Evolutionary conservation across 2,797 vertebrate species (phyloP).

Genomic region (Poeciliopsis gracilis): DNA sequence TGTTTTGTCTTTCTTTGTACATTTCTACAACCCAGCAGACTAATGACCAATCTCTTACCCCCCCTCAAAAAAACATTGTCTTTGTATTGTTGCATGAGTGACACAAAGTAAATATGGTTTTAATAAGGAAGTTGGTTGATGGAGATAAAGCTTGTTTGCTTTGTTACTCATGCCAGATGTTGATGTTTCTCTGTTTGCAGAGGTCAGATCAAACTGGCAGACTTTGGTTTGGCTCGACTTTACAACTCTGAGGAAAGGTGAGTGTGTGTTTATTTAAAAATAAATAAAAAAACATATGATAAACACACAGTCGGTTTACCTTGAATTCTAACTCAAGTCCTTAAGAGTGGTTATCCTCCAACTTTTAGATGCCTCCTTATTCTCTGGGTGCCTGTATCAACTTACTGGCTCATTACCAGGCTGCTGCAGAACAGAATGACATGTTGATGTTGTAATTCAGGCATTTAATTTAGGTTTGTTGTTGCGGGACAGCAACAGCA

Average conservation of each 20-base stretch:
- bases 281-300: not conserved
- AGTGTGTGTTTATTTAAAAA: conserved; percentile 54
- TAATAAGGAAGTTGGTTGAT: not conserved
- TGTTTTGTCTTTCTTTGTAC: not conserved
- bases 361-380: not conserved
- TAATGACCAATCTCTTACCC: not conserved
- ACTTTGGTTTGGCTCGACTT: conserved; percentile 97
- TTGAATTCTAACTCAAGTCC: not conserved
- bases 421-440: not conserved
- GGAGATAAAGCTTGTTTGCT: not conserved
- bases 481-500: not conserved
- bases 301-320: not conserved
- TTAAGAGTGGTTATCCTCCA: not conserved
- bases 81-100: not conserved
- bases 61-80: not conserved
- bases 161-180: conserved; percentile 11
- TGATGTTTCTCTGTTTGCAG: conserved; percentile 68
- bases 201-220: conserved; percentile 97
- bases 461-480: not conserved
- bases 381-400: not conserved
- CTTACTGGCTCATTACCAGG: not conserved
- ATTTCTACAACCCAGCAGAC: not conserved
- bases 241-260: conserved; percentile 99
- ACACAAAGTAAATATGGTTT: not conserved
- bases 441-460: not conserved